These are phyloP conservation scores for Cydia amplana DNA, from an alignment of 1,140 invertebrate species.

Conservation along the genomic window DNA sequence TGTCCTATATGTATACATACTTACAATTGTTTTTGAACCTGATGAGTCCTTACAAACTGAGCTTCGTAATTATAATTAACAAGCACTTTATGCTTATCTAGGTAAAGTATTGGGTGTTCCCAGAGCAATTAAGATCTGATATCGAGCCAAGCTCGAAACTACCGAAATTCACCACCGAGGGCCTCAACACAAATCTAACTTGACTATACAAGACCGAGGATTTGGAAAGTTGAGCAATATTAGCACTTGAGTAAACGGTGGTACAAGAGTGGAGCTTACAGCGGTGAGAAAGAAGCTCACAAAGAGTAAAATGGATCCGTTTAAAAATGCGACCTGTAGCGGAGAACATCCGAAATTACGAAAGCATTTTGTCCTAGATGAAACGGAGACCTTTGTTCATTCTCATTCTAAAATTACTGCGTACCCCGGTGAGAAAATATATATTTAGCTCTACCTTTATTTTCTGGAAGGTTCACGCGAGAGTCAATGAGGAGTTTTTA, in stretches of 20 bases:
- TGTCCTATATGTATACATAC: too few species aligned
- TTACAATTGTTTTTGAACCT: too few species aligned
- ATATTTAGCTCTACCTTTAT: too few species aligned
- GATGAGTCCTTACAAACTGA: not conserved
- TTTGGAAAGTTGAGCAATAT: constrained; percentile 33
- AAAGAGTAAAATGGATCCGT: too few species aligned
- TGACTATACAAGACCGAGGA: constrained; percentile 27
- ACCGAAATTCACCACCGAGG: constrained; percentile 17
- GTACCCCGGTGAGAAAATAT: too few species aligned
- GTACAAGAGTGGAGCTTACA: not conserved
- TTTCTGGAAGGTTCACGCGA: too few species aligned
- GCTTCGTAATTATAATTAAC: not conserved
- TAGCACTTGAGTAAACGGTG: not conserved
- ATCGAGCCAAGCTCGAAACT: constrained; percentile 6
- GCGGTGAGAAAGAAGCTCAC: not conserved
- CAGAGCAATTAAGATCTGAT: constrained; percentile 24
- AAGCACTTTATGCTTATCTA: not conserved
- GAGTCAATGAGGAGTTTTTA: too few species aligned
- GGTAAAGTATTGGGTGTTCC: not conserved
- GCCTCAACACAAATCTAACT: constrained; percentile 29
- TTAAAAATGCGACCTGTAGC: too few species aligned
- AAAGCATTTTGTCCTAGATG: too few species aligned
- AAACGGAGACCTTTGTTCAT: too few species aligned
- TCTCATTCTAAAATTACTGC: too few species aligned
- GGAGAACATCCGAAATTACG: too few species aligned